phyloP scores from a whole-genome alignment of 2,797 vertebrate species.

The Morus bassanus region DNA sequence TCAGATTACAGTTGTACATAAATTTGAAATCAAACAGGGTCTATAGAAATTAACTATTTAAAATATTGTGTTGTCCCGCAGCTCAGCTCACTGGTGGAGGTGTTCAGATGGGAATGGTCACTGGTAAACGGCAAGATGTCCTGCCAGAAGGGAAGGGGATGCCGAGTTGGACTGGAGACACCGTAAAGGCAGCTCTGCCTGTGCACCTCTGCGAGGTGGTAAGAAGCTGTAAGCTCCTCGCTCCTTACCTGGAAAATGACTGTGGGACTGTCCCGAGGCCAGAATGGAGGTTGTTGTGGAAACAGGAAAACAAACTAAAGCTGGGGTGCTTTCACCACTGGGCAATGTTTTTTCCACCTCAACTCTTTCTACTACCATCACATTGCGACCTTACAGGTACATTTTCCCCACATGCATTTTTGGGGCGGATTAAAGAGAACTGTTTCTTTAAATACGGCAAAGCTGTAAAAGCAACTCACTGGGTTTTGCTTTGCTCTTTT shows the following conservation, averaged over 20 bases:
- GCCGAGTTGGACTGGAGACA: background rate
- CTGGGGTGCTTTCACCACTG: background rate
- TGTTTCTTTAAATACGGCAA: background rate
- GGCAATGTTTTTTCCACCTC: background rate
- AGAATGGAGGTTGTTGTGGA: background rate
- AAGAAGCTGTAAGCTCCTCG: background rate
- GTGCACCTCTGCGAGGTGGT: background rate
- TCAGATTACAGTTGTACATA: background rate
- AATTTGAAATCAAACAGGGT: background rate
- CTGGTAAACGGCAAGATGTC: background rate
- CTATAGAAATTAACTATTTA: too few species aligned
- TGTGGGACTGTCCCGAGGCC: background rate
- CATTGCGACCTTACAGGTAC: background rate
- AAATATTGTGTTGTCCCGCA: background rate
- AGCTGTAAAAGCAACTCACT: background rate
- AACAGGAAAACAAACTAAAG: background rate
- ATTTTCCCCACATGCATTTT: background rate
- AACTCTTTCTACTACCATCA: background rate
- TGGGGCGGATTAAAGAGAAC: background rate
- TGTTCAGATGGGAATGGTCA: background rate
- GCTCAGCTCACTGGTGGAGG: background rate
- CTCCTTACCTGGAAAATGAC: background rate
- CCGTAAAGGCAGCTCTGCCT: rapidly evolving
- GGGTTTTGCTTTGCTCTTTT: background rate
- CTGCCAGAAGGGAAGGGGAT: background rate